Base-by-base conservation (phyloP, 2,113 vertebrate genomes). In the Equus quagga region DNA sequence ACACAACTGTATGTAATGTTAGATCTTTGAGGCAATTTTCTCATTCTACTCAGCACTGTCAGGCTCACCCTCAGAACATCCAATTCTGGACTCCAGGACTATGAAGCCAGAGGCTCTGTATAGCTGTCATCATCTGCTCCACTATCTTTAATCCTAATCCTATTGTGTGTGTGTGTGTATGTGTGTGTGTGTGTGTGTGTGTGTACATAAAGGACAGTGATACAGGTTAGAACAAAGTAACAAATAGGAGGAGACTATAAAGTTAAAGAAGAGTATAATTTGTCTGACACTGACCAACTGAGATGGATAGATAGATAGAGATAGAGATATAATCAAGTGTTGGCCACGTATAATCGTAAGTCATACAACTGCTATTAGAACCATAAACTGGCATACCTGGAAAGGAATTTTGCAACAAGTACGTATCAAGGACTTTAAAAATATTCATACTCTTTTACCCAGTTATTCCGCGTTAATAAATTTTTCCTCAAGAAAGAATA, bases 401-500 rank as follows among this genome's bases (percentile, higher is more conserved):
- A 41, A 41, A 89, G 51, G 28, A 89, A 92, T 80, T 86, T 65
- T 79, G 23, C 21, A 91, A 72, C 62, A 31, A 58, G 8, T 12
- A 58, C 58, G 19, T 46, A 62, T 44, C 70, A 58, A 88, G 17
- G 65, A 19, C 56, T 96, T 93, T 79, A 15, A 69, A 92, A 91
- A 89, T 92, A 76, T 13, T 84, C 49, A 93, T 69, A 89, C 0
- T 49, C n/a, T 56, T 81, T 80, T 62, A 64, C 5, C 24, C 44
- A 84, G 33, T 70, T 95, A 75, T 44, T 91, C 23, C 56, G 84
- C 5, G 12, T 81, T 76, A 97, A 91, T 82, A 56, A 80, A 60
- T 60, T 89, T 72, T 89, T 36, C 56, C 56, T 56, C 58, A 73
- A 36, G n/a, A 91, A 91, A 26, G 7, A 91, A 82, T 67, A 92